These are phyloP conservation scores for Cydia pomonella DNA, from an alignment of 1,140 invertebrate species.

Conservation along the genomic window DNA sequence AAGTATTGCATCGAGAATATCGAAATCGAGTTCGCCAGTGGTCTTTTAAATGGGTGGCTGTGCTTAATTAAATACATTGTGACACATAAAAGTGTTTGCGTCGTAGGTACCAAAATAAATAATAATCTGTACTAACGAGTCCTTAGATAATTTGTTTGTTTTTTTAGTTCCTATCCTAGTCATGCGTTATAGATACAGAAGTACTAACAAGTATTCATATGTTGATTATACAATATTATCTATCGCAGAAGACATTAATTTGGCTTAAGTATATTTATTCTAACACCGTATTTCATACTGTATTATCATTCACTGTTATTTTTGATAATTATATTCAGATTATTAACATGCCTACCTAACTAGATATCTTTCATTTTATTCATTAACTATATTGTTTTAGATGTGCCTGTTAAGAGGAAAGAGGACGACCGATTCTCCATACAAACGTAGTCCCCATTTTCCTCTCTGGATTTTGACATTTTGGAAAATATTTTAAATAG, in stretches of 20 bases:
- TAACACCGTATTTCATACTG: background rate
- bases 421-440: too few species aligned
- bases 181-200: background rate
- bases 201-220: background rate
- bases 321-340: background rate
- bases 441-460: too few species aligned
- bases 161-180: background rate
- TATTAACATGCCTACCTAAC: background rate
- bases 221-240: too few species aligned
- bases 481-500: too few species aligned
- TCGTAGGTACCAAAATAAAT: background rate
- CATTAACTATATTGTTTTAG: background rate
- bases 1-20: too few species aligned
- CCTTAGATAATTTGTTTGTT: background rate
- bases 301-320: background rate
- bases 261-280: background rate
- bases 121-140: background rate
- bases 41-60: too few species aligned
- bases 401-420: background rate
- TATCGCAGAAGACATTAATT: background rate
- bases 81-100: background rate
- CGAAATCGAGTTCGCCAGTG: too few species aligned
- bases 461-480: too few species aligned
- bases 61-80: too few species aligned
- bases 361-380: background rate